phyloP scores from a whole-genome alignment of 2,113 vertebrate species.

The Trogon surrucura region DNA sequence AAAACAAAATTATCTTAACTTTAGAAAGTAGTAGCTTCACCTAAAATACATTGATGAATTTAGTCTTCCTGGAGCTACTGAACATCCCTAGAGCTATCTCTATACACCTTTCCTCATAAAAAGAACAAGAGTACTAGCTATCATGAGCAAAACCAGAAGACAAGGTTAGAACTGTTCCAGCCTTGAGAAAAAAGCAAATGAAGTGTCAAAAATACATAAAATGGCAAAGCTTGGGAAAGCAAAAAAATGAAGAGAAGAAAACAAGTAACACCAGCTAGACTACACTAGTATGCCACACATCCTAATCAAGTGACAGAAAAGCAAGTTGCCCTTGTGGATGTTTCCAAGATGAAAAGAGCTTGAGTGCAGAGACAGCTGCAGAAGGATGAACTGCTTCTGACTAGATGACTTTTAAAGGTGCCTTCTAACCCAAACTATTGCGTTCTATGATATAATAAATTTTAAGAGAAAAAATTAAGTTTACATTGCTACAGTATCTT shows the following conservation, averaged over 20 bases:
- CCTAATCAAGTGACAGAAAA: not conserved
- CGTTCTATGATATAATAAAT: not conserved
- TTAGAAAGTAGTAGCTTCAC: not conserved
- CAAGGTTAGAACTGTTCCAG: not conserved
- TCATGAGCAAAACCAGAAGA: not conserved
- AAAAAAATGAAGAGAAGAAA: not conserved
- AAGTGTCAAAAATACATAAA: not conserved
- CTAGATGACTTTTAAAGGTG: not conserved
- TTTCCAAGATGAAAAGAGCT: not conserved
- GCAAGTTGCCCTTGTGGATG: not conserved
- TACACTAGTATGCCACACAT: not conserved
- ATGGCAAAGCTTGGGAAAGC: not conserved
- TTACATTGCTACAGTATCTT: not conserved
- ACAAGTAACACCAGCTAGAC: not conserved
- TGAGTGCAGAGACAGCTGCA: not conserved
- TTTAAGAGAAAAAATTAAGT: not conserved
- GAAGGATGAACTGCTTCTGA: not conserved
- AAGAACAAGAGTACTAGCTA: not conserved
- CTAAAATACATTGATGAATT: not conserved
- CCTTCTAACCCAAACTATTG: not conserved
- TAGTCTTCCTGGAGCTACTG: not conserved
- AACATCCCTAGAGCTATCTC: not conserved
- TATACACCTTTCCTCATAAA: not conserved
- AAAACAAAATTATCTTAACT: not conserved
- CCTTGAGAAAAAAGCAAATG: not conserved